phyloP scores from a whole-genome alignment of 2,113 vertebrate species.

The Bos javanicus region DNA sequence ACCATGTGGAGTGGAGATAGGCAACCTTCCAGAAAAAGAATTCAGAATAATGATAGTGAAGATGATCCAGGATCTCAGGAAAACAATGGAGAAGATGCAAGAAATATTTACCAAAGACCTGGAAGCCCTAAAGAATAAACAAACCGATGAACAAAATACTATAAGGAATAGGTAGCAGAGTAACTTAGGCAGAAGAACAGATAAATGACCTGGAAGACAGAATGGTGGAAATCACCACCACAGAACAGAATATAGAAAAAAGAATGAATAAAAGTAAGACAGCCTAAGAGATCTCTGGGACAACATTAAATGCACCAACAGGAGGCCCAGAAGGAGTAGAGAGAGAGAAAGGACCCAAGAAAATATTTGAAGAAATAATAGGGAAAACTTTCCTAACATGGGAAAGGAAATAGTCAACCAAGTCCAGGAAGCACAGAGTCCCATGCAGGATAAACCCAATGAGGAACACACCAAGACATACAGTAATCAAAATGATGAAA shows the following conservation, averaged over 20 bases:
- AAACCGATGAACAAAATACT: not conserved
- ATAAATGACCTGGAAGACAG: not conserved
- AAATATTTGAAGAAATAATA: not conserved
- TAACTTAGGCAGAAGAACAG: not conserved
- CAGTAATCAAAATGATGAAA: not conserved
- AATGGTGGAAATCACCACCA: not conserved
- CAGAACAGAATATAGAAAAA: not conserved
- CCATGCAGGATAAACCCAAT: not conserved
- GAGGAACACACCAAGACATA: not conserved
- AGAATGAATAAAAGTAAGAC: not conserved
- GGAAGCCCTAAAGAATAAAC: no score
- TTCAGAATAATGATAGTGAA: not conserved
- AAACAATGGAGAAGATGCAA: not conserved
- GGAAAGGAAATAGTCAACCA: not conserved
- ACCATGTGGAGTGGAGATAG: not conserved
- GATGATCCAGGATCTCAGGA: not conserved
- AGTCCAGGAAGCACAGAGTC: not conserved
- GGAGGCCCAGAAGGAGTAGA: not conserved
- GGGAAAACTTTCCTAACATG: not conserved
- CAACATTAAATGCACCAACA: not conserved
- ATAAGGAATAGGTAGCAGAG: not conserved
- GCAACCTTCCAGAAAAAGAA: not conserved
- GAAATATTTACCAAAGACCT: no score
- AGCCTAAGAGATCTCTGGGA: not conserved
- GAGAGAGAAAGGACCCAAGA: not conserved